A percentile compares a stretch with the other conserved stretches of the same genome.
phyloP scores from a whole-genome alignment of 2,888 invertebrate genomes.

The Gerris lacustris region DNA sequence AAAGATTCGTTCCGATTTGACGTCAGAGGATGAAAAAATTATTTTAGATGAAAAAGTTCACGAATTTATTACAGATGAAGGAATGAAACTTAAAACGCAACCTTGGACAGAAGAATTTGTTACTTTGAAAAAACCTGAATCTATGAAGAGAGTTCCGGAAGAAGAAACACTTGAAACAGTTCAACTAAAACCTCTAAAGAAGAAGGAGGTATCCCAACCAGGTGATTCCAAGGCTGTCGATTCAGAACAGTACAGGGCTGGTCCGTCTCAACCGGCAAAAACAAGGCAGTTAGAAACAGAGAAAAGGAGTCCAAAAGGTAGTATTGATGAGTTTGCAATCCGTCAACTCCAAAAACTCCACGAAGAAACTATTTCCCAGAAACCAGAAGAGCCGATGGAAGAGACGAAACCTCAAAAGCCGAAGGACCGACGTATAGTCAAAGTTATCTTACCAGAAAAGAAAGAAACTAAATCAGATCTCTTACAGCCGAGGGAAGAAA shows the following conservation, averaged over 20 bases:
- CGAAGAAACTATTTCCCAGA: background rate
- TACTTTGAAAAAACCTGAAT: constrained; percentile 33
- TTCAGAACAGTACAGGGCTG: background rate
- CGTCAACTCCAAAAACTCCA: background rate
- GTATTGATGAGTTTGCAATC: constrained; percentile 5
- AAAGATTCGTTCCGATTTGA: background rate
- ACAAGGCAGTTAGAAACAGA: background rate
- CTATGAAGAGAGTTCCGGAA: constrained; percentile 17
- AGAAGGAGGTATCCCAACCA: background rate
- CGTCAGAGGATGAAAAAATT: background rate
- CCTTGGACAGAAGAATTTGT: constrained; percentile 37
- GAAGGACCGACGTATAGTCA: background rate
- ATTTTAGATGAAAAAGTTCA: background rate
- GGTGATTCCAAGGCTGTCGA: background rate
- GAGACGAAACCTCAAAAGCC: constrained; percentile 34
- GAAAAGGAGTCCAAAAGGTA: background rate
- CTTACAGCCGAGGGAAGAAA: background rate
- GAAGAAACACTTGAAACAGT: constrained; percentile 30
- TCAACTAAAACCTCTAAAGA: constrained; percentile 24
- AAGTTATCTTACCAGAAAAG: background rate
- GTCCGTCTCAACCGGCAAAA: background rate
- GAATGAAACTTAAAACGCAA: too few relatives aligned
- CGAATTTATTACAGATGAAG: background rate
- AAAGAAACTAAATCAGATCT: background rate
- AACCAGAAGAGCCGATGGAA: constrained; percentile 35